Base-by-base conservation (phyloP, 2,888 invertebrate genomes). In the Drosophila engyochracea region DNA sequence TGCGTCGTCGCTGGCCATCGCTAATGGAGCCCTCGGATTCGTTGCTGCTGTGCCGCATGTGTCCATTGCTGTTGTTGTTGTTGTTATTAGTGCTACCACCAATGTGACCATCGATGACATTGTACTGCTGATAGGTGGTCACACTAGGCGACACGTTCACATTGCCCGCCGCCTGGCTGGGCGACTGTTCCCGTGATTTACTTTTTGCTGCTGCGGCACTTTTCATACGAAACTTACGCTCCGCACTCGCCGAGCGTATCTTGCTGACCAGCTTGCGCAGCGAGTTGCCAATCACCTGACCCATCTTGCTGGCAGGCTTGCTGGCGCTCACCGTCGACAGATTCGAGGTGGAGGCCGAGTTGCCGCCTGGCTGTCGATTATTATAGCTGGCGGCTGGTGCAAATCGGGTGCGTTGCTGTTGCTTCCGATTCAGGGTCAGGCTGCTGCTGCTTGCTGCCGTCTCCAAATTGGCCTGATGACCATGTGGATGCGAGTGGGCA, bases 181-280 rank as follows among this genome's bases (percentile, higher is more conserved):
- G 96, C 70, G 96, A 96, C 51, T 92, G 92, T 14, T 93, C 92
- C 16, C 93, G 91, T 1, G 93, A 92, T 63, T 93, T 93, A 81
- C 95, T 95, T 22, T 58, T 58, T 7, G 41, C 44, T 30, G 44
- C 52, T 44, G 93, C 92, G 2, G 70, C 64, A 60, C 95, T 94
- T 76, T 95, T 93, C 88, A 95, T 93, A 93, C 95, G 95, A 91
- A 95, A 94, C 93, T 96, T 94, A 84, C 96, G 94, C 94, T 96
- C 95, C 81, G 95, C 95, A 93, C 97, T 94, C 28, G 96, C 96
- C 22, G 97, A 97, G 6, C 97, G 95, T 68, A 97, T 96, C 94
- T 97, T 97, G 66, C 97, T 97, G 25, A 97, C 97, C 76, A 97
- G 93, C 93, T 97, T 97, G 79, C 97, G 95, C 86, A 97, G 96